Base-by-base conservation (phyloP, 2,888 invertebrate genomes). In the Tolmerus cingulatus region DNA sequence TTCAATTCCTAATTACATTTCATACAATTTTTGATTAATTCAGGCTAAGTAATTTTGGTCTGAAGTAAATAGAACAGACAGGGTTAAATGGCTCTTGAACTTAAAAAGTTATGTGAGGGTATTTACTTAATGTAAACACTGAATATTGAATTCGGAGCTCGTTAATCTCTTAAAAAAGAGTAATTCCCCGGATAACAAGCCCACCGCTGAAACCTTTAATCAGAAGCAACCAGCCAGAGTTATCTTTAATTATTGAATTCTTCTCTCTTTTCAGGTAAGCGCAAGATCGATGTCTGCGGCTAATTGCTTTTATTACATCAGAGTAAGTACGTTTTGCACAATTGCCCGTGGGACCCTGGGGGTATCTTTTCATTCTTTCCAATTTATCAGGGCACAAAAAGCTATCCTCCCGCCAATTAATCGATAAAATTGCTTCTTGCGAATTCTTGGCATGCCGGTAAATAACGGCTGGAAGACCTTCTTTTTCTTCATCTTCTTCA, bases 231-330 rank as follows among this genome's bases (percentile, higher is more conserved):
- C 66, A 66, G 66, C 0, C 27, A 27, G 66, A 66, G 66, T 66
- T 66, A 66, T 66, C 66, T 66, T 66, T 66, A 66, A 66, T 66
- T 66, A 66, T 66, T 66, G 66, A 66, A 66, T 66, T 43, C 40
- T 40, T 51, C 30, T 40, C 16, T 79, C 79, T 51, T 79, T 79
- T 79, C 79, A 79, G 79, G 79, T 79, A 79, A 79, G 79, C 51
- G 16, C 46, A 79, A 79, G 51, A 79, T 51, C 23, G 14, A 27
- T 46, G 79, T 27, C 79, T 57, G 19, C n/a, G n/a, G n/a, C 37
- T 82, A 82, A 82, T 82, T 82, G 57, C 82, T 82, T 82, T 82
- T 37, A 51, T 55, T 82, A 27, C 34, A 82, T 82, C 66, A 82
- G 37, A 82, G 82, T 82, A 82, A 82, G 82, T 82, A 82, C 82